These are phyloP conservation scores for Xerus inauris DNA, from an alignment of 2,113 vertebrate species.

Conservation along the genomic window DNA sequence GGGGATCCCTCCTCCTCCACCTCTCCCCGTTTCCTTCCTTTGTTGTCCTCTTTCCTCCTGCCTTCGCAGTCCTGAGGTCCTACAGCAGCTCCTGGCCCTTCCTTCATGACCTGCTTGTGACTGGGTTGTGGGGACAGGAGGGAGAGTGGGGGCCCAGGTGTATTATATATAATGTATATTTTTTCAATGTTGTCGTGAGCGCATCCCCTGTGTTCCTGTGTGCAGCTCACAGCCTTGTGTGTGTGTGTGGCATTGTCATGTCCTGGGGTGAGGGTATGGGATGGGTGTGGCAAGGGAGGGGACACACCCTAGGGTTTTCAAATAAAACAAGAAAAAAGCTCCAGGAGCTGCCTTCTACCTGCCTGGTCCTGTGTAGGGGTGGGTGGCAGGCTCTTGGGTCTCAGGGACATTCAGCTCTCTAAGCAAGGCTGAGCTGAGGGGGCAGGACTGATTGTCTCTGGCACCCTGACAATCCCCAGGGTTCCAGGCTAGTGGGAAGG, in stretches of 20 bases:
- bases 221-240: slow-evolving; percentile 81
- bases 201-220: slow-evolving; percentile 82
- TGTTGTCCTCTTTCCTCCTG: background rate
- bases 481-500: background rate
- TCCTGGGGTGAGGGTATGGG: slow-evolving; percentile 51
- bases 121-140: background rate
- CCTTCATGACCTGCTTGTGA: background rate
- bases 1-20: slow-evolving; percentile 73
- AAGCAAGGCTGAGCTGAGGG: background rate
- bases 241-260: slow-evolving; percentile 74
- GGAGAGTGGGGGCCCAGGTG: background rate
- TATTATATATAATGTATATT: slow-evolving; percentile 91
- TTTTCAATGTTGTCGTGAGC: slow-evolving; percentile 90
- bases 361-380: background rate
- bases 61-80: slow-evolving; percentile 26
- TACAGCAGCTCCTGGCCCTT: background rate
- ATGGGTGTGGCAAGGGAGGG: slow-evolving; percentile 33
- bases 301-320: slow-evolving; percentile 72
- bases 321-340: slow-evolving; percentile 78
- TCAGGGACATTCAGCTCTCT: background rate
- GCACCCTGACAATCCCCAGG: background rate
- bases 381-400: background rate
- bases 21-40: background rate
- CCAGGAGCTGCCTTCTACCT: background rate
- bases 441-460: background rate